Evolutionary conservation across 2,888 invertebrate species (phyloP).

Genomic region (Drosophila yooni): DNA sequence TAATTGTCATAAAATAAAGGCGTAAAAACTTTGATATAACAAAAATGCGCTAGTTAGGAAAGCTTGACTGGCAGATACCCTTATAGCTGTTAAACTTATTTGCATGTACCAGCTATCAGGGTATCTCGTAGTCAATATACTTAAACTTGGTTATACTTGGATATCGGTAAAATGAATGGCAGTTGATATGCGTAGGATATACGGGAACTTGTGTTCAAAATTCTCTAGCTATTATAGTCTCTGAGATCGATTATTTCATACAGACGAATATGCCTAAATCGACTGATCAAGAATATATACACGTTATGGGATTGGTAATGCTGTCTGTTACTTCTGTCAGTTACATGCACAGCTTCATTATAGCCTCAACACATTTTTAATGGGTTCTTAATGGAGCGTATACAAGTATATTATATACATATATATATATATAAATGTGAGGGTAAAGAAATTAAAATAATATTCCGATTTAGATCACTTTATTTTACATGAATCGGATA

Average conservation of each 20-base stretch:
- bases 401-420: neutral
- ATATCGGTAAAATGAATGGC: neutral
- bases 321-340: neutral
- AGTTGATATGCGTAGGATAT: neutral
- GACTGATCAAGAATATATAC: neutral
- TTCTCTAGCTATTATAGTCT: neutral
- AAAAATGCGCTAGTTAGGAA: neutral
- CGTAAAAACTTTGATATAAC: constrained; percentile 1
- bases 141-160: neutral
- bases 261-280: neutral
- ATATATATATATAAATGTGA: neutral
- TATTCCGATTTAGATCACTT: neutral
- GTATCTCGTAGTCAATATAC: neutral
- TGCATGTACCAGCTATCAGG: neutral
- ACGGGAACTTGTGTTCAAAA: neutral
- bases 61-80: neutral
- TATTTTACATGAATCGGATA: neutral
- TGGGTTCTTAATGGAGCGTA: neutral
- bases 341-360: neutral
- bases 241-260: neutral
- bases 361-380: neutral
- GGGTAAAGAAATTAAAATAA: neutral
- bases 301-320: neutral
- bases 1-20: constrained; percentile 2
- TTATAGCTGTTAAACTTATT: neutral